A percentile compares a stretch with the other conserved stretches of the same genome.
phyloP scores from a whole-genome alignment of 2,888 invertebrate genomes.

The Coleophora flavipennella region DNA sequence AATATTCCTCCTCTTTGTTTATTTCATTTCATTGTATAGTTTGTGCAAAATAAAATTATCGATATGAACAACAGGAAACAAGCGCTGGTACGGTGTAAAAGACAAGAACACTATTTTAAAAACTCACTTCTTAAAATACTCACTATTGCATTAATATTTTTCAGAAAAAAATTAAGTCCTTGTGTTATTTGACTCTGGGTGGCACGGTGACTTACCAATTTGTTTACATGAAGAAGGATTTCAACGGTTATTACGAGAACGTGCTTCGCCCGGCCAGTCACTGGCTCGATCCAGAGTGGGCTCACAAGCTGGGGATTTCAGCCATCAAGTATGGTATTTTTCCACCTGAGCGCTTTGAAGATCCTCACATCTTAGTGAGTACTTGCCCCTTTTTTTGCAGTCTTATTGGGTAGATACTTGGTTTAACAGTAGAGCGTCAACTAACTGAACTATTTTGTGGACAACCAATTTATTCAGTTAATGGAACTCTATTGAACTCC shows the following conservation, averaged over 20 bases:
- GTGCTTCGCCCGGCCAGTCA: constrained; percentile 81
- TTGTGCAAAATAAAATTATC: too few relatives aligned
- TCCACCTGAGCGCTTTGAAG: constrained; percentile 71
- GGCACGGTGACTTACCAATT: constrained; percentile 78
- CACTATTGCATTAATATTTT: too few relatives aligned
- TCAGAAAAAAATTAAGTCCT: constrained; percentile 79
- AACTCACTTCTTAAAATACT: neutral
- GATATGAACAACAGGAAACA: too few relatives aligned
- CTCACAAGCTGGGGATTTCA: constrained; percentile 85
- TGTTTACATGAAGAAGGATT: constrained; percentile 80
- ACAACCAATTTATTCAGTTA: too few relatives aligned
- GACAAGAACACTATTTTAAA: too few relatives aligned
- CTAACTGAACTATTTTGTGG: too few relatives aligned
- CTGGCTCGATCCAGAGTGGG: constrained; percentile 83
- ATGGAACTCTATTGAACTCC: too few relatives aligned
- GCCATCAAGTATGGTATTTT: constrained; percentile 84
- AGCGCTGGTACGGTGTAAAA: neutral
- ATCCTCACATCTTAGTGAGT: constrained; percentile 77
- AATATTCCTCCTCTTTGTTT: too few relatives aligned
- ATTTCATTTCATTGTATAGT: too few relatives aligned
- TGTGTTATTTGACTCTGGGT: constrained; percentile 76
- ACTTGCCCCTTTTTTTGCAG: too few relatives aligned
- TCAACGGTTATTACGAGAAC: constrained; percentile 84
- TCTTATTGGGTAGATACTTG: too few relatives aligned
- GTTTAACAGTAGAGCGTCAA: too few relatives aligned